These are phyloP conservation scores for Amphilophus citrinellus DNA, from an alignment of 2,113 vertebrate species.

Conservation along the genomic window DNA sequence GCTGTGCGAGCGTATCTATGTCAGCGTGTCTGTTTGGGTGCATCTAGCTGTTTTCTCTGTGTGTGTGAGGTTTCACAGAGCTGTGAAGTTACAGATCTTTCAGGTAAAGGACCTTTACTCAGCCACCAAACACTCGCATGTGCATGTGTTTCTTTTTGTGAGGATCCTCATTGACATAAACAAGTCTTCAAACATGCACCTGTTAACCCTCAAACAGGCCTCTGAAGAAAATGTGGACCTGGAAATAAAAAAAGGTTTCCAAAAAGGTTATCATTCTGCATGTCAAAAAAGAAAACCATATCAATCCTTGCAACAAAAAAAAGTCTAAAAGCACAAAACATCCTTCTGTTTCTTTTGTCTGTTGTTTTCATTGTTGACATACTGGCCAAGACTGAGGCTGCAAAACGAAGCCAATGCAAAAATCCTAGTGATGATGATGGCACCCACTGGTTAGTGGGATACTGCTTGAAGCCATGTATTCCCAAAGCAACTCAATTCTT, in stretches of 20 bases:
- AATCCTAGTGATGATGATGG: background rate
- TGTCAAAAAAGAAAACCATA: background rate
- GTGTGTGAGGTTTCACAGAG: conserved; percentile 14
- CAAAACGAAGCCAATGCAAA: background rate
- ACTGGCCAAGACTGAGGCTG: background rate
- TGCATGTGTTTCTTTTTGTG: background rate
- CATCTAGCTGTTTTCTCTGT: conserved; percentile 15
- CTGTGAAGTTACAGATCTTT: conserved; percentile 37
- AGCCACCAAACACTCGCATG: background rate
- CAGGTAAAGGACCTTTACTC: conserved; percentile 15
- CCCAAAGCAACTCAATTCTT: background rate
- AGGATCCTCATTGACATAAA: conserved; percentile 4
- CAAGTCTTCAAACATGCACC: background rate
- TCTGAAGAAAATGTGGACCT: background rate
- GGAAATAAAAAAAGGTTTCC: background rate
- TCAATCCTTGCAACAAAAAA: background rate
- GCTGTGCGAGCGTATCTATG: background rate
- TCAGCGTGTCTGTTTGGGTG: background rate
- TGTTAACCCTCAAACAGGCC: background rate
- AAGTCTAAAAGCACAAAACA: background rate
- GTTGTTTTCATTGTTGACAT: conserved; percentile 10
- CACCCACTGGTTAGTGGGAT: background rate
- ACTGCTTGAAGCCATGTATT: background rate
- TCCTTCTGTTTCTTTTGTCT: background rate
- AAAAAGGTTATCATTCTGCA: background rate